Evolutionary conservation across 2,113 vertebrate genomes (phyloP), one percentile per base, ranked within the genome.

Genomic region (Podiceps cristatus): DNA sequence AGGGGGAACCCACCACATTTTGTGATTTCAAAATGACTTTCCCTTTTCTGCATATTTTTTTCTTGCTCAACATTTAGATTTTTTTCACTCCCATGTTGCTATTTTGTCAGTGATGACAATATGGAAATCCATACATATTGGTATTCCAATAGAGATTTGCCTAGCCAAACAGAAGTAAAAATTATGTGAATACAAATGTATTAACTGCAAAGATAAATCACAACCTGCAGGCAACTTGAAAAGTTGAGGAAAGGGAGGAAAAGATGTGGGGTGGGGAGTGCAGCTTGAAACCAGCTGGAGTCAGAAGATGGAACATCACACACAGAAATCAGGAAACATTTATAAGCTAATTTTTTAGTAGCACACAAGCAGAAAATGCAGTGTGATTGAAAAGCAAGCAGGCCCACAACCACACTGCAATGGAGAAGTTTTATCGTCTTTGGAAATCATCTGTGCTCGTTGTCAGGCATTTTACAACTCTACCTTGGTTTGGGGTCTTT

Each of bases 381-480:
- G 40, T 79, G 28, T 76, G 37, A 75, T 59, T 84, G 87, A 91
- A 82, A 95, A 93, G 25, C 55, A 77, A 86, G 50, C 13, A 89
- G 64, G 75, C 29, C 56, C 67, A 83, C 18, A 91, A 49, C 49
- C 10, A 81, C 18, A 67, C 40, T 35, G 40, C 14, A 58, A 2
- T 79, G 85, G 67, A 90, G 29, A 91, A 92, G 47, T 93, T 95
- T 96, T 96, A 97, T 95, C 13, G 0, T 76, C 88, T 96, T 92
- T 74, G 67, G 15, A 96, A 96, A 94, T 96, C 49, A 89, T 91
- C 83, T 79, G 24, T 88, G 75, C 64, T 97, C 64, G 79, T 95
- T 97, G 72, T 71, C 75, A 90, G 60, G 28, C 64, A 66, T 94
- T 98, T 98, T 97, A 98, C 91, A 96, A 45, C 71, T 96, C 64